These are phyloP conservation scores for Ophioninae sp. DNA, from an alignment of 2,888 invertebrate genomes.

Conservation along the genomic window DNA sequence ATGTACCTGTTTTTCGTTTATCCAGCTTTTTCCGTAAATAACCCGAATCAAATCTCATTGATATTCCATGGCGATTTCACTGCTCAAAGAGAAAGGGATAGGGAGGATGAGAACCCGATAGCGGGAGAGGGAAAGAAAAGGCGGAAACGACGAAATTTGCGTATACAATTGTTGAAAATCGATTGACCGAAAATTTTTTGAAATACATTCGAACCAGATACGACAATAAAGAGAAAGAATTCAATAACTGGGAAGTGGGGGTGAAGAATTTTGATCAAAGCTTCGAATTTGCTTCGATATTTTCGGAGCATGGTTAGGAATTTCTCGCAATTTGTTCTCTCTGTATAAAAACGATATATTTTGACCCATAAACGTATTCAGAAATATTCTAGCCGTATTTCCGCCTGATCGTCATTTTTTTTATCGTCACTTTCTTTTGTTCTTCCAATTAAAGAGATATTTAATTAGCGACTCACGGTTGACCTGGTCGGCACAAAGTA, in stretches of 20 bases:
- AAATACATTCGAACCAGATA: background rate
- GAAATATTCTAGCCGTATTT: background rate
- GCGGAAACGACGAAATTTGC: background rate
- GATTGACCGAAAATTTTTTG: background rate
- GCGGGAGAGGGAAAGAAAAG: background rate
- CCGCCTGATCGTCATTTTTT: background rate
- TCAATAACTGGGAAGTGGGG: background rate
- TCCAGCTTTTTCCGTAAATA: slow-evolving; percentile 15
- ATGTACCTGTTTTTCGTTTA: slow-evolving; percentile 14
- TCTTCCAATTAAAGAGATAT: background rate
- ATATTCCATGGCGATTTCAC: slow-evolving; percentile 31
- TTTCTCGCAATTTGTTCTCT: background rate
- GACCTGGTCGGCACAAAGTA: background rate
- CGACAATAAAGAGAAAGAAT: background rate
- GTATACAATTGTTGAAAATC: background rate
- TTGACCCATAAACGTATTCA: too few species aligned
- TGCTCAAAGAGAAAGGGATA: background rate
- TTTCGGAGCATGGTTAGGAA: background rate
- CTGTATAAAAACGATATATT: background rate
- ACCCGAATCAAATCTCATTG: slow-evolving; percentile 27
- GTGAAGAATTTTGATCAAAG: background rate
- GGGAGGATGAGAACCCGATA: background rate
- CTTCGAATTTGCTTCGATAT: background rate
- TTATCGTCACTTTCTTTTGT: background rate
- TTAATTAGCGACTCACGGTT: background rate